Conservation (phyloP, 2,113 vertebrate genomes). For the Hemicordylus capensis region DNA sequence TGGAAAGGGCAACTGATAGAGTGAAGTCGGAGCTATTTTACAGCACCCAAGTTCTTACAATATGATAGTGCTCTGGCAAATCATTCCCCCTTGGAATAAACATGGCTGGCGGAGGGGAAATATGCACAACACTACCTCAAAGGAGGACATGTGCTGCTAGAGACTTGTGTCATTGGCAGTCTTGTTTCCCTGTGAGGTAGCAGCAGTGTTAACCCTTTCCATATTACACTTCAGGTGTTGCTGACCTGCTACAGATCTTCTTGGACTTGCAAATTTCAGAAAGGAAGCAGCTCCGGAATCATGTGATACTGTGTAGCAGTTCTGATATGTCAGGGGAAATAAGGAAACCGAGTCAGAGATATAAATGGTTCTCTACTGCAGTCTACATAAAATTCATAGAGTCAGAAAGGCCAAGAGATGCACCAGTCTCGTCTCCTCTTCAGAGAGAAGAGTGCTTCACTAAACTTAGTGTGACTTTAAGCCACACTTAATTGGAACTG, state of each 20-base stretch:
- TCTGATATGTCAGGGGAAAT: background rate
- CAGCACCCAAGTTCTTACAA: background rate
- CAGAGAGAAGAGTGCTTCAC: background rate
- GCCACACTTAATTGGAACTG: too few relatives aligned
- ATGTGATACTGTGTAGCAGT: background rate
- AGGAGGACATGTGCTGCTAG: background rate
- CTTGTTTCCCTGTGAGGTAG: background rate
- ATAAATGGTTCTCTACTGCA: background rate
- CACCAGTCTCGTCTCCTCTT: background rate
- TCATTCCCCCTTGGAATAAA: background rate
- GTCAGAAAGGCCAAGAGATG: background rate
- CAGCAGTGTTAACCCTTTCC: background rate
- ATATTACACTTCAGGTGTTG: background rate
- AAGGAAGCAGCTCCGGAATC: background rate
- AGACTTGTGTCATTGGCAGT: background rate
- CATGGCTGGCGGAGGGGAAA: background rate
- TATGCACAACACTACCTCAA: background rate
- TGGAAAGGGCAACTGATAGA: background rate
- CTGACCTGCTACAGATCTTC: conserved; percentile 14
- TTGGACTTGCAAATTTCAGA: background rate
- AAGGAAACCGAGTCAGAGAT: background rate
- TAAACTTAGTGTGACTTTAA: background rate
- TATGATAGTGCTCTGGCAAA: background rate
- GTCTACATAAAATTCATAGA: background rate
- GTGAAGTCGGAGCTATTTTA: background rate